Base-by-base conservation (phyloP, 2,888 invertebrate species). In the Mechanitis mazaeus region DNA sequence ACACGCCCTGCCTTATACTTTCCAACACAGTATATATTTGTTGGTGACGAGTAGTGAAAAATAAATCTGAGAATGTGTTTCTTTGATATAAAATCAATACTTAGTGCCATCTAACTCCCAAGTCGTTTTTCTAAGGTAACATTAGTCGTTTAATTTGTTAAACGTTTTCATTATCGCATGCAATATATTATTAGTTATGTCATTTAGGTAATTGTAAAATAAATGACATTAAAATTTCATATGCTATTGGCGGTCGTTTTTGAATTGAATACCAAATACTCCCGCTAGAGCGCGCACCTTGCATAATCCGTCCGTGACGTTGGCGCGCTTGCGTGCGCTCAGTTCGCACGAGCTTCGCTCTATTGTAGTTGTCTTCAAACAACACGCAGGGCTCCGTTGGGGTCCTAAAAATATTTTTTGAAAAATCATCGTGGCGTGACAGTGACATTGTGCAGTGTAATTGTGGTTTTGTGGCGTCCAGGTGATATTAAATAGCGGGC, bases 71-170 rank as follows among this genome's bases (percentile, higher is more conserved):
- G 69, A 64, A 60, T 66, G 69, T 68, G 68, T 73, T 75, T 71
- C 64, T 67, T 68, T 82, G 80, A 83, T 80, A 79, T 77, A 85
- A 85, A 87, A 88, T 87, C 87, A 83, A 88, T 88, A 74, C 69
- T 71, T 60, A 45, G 55, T 28, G 28, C 61, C 53, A 55, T 42
- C 12, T 53, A 46, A 42, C 11, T 46, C 9, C 11, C 42, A 33
- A 12, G 12, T 11, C 31, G 45, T 55, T 56, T 5, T 20, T 28
- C 3, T n/a, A n/a, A 46, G 33, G 28, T 38, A 28, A 12, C 35
- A n/a, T 11, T 56, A 35, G 35, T 33, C 45, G 35, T 53, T 38
- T 45, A 38, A 12, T 54, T 56, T 58, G 45, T 46, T 35, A 12
- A 35, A 31, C 35, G 54, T 59, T 63, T 59, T 42, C 11, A 20